phyloP scores from a whole-genome alignment of 2,888 invertebrate genomes.

The Idaea dimidiata region DNA sequence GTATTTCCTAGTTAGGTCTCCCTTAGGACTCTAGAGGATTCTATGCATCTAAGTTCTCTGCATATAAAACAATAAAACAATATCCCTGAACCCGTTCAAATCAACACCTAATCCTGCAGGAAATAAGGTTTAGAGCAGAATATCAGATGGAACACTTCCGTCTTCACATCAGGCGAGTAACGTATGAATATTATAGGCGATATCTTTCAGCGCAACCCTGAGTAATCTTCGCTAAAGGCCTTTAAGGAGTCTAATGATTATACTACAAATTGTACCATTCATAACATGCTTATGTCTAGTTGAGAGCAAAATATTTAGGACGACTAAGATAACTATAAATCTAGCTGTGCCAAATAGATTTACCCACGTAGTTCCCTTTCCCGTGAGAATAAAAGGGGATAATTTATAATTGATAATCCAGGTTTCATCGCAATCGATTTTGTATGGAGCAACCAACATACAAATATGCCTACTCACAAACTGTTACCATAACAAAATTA shows the following conservation, averaged over 20 bases:
- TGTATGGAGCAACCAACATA: no score
- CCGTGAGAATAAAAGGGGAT: no score
- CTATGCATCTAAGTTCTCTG: not conserved
- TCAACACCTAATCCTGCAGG: not conserved
- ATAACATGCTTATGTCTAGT: slow-evolving; percentile 17
- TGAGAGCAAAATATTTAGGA: not conserved
- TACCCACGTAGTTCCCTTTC: no score
- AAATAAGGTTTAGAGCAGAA: not conserved
- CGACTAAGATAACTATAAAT: not conserved
- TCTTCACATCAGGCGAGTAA: slow-evolving; percentile 22
- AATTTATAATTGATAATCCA: no score
- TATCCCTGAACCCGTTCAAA: not conserved
- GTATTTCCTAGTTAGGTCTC: no score
- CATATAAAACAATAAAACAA: not conserved
- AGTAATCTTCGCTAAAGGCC: slow-evolving; percentile 37
- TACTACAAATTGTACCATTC: slow-evolving; percentile 42
- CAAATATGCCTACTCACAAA: no score
- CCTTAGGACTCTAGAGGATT: no score
- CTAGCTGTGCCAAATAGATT: no score
- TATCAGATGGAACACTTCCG: slow-evolving; percentile 6
- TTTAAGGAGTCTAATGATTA: slow-evolving; percentile 43
- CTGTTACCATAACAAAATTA: no score
- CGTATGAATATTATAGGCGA: slow-evolving; percentile 38
- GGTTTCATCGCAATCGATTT: no score
- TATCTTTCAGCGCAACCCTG: slow-evolving; percentile 37